Evolutionary conservation across 2,797 vertebrate genomes (phyloP).

Genomic region (Vultur gryphus): DNA sequence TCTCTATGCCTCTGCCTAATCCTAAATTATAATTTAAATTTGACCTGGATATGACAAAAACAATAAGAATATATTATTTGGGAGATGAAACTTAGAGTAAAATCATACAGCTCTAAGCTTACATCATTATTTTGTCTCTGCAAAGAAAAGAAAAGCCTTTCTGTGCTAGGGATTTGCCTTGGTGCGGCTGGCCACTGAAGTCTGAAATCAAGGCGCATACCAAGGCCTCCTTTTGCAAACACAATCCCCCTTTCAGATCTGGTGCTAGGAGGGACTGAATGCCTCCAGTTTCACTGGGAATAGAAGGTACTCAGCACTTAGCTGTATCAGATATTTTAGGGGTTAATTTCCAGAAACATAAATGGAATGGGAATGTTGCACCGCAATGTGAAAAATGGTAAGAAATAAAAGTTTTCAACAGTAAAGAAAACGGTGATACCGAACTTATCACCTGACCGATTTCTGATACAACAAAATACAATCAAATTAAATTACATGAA

Average conservation of each 20-base stretch:
- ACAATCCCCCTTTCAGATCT: constrained; percentile 55
- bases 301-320: neutral
- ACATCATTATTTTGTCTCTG: constrained; percentile 3
- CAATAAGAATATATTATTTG: constrained; percentile 19
- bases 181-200: constrained; percentile 38
- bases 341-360: constrained; percentile 37
- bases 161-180: constrained; percentile 59
- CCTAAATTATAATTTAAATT: constrained; percentile 53
- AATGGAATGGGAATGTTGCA: neutral
- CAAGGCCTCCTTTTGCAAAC: constrained; percentile 44
- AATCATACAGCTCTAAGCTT: constrained; percentile 15
- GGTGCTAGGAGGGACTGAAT: constrained; percentile 14
- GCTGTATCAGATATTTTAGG: neutral
- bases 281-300: constrained; percentile 11
- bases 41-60: constrained; percentile 46
- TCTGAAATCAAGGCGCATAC: constrained; percentile 53
- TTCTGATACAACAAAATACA: neutral
- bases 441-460: neutral
- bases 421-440: neutral
- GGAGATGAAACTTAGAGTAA: constrained; percentile 40
- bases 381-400: neutral
- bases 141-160: constrained; percentile 56
- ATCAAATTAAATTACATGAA: neutral
- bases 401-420: neutral
- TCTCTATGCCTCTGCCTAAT: constrained; percentile 12